phyloP scores from a whole-genome alignment of 1,140 invertebrate species.

The Leucophenga varia region DNA sequence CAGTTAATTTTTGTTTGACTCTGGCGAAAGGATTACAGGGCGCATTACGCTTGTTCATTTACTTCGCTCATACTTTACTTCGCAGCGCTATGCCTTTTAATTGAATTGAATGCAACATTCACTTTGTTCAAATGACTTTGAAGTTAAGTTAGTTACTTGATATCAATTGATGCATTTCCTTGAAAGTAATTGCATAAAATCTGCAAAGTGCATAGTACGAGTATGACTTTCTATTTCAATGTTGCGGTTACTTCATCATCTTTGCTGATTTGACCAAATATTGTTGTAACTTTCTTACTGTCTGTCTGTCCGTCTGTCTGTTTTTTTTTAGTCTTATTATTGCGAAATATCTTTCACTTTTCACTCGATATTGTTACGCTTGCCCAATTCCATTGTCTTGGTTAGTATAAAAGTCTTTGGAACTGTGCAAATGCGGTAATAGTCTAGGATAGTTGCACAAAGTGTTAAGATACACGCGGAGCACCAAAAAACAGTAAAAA shows the following conservation, averaged over 20 bases:
- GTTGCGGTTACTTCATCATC: constrained; percentile 27
- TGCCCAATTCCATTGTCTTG: constrained; percentile 27
- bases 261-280: constrained; percentile 19
- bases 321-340: too few species aligned
- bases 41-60: too few species aligned
- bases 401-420: background rate
- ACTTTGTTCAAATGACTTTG: too few species aligned
- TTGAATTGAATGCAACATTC: background rate
- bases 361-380: constrained; percentile 17
- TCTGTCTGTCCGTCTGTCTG: too few species aligned
- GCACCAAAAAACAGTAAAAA: constrained; percentile 1
- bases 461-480: constrained; percentile 2
- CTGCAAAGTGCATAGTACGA: constrained; percentile 38
- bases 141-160: too few species aligned
- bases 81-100: constrained; percentile 7
- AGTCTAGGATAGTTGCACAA: too few species aligned
- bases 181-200: constrained; percentile 45
- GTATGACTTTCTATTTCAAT: constrained; percentile 52
- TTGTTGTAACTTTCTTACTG: too few species aligned
- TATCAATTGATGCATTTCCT: constrained; percentile 48
- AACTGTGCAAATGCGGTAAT: too few species aligned
- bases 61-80: too few species aligned
- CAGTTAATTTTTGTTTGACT: background rate
- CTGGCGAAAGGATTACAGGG: constrained; percentile 13
- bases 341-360: constrained; percentile 44